A percentile compares a stretch with the other conserved stretches of the same genome.
These are phyloP conservation scores for Panthera uncia DNA, from an alignment of 2,113 vertebrate species.

Conservation along the genomic window DNA sequence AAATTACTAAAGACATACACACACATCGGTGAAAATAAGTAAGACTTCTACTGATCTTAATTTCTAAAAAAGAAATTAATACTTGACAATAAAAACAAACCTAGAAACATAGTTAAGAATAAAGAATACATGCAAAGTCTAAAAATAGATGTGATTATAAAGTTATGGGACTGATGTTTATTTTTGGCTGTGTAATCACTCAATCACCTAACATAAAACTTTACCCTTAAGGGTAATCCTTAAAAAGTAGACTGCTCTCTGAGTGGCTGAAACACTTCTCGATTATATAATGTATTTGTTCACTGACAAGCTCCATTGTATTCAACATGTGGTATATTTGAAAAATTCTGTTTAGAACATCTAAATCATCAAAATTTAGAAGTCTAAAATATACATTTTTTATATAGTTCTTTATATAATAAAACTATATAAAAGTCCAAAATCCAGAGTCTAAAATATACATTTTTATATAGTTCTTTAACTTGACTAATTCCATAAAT, in stretches of 20 bases:
- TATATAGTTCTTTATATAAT: neutral
- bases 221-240: conserved; percentile 25
- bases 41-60: neutral
- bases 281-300: conserved; percentile 1
- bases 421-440: too few relatives aligned
- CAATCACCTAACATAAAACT: neutral
- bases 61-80: neutral
- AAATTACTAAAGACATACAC: conserved; percentile 21
- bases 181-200: neutral
- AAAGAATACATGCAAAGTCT: conserved; percentile 24
- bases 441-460: neutral
- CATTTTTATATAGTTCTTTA: conserved; percentile 21
- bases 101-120: conserved; percentile 28
- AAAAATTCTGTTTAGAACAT: conserved; percentile 46
- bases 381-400: conserved; percentile 15
- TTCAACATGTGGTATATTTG: neutral
- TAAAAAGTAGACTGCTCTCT: conserved; percentile 17
- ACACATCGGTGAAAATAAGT: conserved; percentile 1
- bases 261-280: neutral
- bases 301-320: neutral
- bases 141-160: conserved; percentile 25
- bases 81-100: conserved; percentile 16
- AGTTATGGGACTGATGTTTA: neutral
- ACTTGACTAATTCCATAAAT: neutral
- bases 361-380: conserved; percentile 41